Percentiles rank a stretch among this genome's conserved stretches.
These are phyloP conservation scores for Zaprionus nigranus DNA, from an alignment of 1,140 invertebrate genomes.

Conservation along the genomic window DNA sequence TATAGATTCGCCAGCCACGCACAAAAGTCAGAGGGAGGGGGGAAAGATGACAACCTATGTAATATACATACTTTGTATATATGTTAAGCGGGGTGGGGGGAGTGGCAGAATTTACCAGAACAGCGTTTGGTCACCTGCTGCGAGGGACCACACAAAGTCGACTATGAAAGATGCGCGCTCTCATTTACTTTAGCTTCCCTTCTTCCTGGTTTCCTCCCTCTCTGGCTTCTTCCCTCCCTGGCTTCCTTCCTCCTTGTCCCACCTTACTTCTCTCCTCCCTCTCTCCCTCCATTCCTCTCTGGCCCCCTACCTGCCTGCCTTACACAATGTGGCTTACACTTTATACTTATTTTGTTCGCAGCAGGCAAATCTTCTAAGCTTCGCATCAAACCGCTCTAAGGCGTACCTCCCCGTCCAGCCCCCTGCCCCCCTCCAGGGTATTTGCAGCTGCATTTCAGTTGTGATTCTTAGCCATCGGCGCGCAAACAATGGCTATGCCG, in stretches of 20 bases:
- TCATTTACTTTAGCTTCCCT: background rate
- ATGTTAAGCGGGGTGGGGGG: background rate
- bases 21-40: background rate
- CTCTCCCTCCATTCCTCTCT: background rate
- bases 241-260: no score
- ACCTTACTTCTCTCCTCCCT: no score
- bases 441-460: conserved; percentile 14
- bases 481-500: conserved; percentile 10
- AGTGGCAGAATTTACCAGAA: background rate
- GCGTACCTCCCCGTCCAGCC: background rate
- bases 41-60: background rate
- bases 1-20: conserved; percentile 17
- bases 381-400: background rate
- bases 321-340: background rate
- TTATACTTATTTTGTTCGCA: background rate
- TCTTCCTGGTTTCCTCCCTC: background rate
- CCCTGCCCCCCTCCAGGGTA: background rate
- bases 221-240: no score
- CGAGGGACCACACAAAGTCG: background rate
- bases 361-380: conserved; percentile 4
- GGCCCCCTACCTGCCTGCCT: background rate
- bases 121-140: conserved; percentile 11
- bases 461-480: background rate
- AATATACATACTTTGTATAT: conserved; percentile 1
- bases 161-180: conserved; percentile 4